Evolutionary conservation across 2,113 vertebrate species (phyloP).

Genomic region (Phrynosoma blainvillii): DNA sequence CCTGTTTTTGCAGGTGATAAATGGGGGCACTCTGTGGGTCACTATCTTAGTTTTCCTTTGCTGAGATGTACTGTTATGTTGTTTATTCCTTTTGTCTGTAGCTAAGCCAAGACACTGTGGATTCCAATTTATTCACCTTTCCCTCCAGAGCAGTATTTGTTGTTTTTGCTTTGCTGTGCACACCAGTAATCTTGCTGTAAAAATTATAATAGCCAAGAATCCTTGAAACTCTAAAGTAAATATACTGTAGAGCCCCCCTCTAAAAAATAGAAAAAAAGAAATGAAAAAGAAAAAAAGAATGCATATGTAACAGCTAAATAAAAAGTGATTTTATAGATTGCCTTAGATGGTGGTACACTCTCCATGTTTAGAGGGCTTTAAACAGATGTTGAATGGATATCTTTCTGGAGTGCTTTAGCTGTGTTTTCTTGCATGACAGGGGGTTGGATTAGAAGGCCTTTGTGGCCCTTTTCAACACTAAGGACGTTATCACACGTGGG

Average conservation of each 20-base stretch:
- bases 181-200: background rate
- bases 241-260: background rate
- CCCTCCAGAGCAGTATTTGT: background rate
- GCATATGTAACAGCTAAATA: too few species aligned
- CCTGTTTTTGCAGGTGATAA: slow-evolving; percentile 32
- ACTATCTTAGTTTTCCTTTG: background rate
- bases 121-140: slow-evolving; percentile 24
- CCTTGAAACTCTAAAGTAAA: background rate
- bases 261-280: background rate
- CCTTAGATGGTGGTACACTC: too few species aligned
- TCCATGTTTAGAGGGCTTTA: too few species aligned
- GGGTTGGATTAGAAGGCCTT: too few species aligned
- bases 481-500: too few species aligned
- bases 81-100: slow-evolving; percentile 6
- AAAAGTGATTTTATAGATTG: too few species aligned
- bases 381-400: too few species aligned
- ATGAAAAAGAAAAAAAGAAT: background rate
- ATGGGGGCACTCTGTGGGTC: background rate
- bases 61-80: slow-evolving; percentile 16
- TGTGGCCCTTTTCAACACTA: too few species aligned
- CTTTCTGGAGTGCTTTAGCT: too few species aligned
- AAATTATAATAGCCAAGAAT: background rate
- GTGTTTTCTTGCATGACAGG: too few species aligned
- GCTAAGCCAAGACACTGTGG: slow-evolving; percentile 9
- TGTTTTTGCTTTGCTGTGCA: slow-evolving; percentile 5